Evolutionary conservation across 2,797 vertebrate genomes (phyloP), one percentile per base, ranked within the genome.

Genomic region (Argya squamiceps): DNA sequence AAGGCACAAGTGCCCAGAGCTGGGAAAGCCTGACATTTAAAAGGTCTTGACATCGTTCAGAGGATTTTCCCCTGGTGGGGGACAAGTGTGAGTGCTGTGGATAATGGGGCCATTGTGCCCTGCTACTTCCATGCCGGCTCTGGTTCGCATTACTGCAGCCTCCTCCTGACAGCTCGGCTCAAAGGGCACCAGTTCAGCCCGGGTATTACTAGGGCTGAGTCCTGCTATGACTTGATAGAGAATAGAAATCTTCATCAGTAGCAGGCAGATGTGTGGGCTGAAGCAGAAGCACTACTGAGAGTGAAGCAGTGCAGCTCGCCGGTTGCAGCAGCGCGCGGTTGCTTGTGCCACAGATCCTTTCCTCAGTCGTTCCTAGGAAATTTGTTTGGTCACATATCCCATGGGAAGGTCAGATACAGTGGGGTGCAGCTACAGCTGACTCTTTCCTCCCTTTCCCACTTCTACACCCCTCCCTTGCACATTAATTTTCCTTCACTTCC

Each of bases 1-100:
- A 46, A 96, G 89, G 94, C 82, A 82, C 58, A 82, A 96, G 27
- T 30, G 68, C 52, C 59, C 77, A 69, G 74, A 96, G 67, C 49
- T 53, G 81, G 81, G 84, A 90, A 80, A 91, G 90, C 58, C 65
- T 98, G 97, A 97, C 95, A 97, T 98, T 98, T 97, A 77, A 91
- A 95, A 97, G 95, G 96, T 95, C 96, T 79, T 96, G 97, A 95
- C 95, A 96, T 88, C 3, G 2, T 92, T 94, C 88, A 86, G 77
- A 63, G 37, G 52, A 62, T 93, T 58, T 73, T 47, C 70, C 84
- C 63, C 62, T 37, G 30, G 88, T 93, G 92, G 30, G 1, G 22
- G 87, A 88, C 77, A 67, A 90, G 71, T 68, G 90, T 52, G 87
- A 70, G 92, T 8, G 7, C 58, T 30, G 36, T 44, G 79, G 29